These are phyloP conservation scores for Bombus fervidus DNA, from an alignment of 1,140 invertebrate species.

Conservation along the genomic window DNA sequence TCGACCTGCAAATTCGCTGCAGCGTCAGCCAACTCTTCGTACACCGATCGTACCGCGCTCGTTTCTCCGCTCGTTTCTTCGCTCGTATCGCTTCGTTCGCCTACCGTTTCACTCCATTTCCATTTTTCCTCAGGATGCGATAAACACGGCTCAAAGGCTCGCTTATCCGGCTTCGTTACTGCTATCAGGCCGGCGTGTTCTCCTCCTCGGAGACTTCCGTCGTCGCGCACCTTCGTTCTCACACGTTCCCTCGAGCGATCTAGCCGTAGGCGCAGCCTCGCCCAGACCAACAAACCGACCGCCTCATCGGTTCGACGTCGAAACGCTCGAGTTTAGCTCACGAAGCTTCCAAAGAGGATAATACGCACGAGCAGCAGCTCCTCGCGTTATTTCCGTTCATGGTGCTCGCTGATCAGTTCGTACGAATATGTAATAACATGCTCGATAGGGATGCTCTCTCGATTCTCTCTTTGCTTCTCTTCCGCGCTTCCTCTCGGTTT, in stretches of 20 bases:
- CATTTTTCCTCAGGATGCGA: constrained; percentile 33
- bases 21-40: background rate
- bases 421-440: constrained; percentile 53
- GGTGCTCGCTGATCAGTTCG: background rate
- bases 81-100: background rate
- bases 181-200: constrained; percentile 28
- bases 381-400: background rate
- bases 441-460: background rate
- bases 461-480: background rate
- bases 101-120: constrained; percentile 8
- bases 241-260: background rate
- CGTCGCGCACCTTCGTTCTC: background rate
- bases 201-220: constrained; percentile 30
- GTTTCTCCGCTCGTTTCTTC: background rate
- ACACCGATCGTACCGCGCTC: background rate
- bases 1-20: background rate
- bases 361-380: background rate
- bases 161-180: constrained; percentile 50
- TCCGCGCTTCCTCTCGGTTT: background rate
- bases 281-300: background rate
- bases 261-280: background rate
- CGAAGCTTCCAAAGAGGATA: background rate
- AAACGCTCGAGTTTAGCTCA: background rate
- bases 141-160: constrained; percentile 29
- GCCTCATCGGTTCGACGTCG: background rate